Conservation (phyloP, 2,113 vertebrate species). For the Lophius piscatorius region DNA sequence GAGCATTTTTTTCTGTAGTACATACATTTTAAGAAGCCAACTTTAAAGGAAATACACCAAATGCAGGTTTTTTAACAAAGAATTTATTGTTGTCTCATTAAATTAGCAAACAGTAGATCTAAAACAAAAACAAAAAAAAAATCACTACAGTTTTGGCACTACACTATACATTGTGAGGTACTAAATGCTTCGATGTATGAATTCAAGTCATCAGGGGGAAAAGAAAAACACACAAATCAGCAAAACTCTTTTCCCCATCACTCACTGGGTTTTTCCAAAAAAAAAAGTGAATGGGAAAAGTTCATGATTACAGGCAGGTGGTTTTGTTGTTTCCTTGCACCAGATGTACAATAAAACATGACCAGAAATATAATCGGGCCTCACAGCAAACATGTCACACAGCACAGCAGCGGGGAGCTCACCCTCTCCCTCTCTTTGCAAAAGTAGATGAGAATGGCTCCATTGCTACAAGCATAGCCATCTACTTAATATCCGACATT, state of each 20-base stretch:
- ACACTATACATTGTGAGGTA: conserved; percentile 84
- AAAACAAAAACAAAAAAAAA: conserved; percentile 75
- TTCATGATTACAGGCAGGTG: conserved; percentile 39
- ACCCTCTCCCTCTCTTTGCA: conserved; percentile 58
- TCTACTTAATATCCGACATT: conserved; percentile 37
- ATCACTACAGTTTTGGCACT: conserved; percentile 88
- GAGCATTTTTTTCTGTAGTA: too few relatives aligned
- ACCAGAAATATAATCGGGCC: conserved; percentile 31
- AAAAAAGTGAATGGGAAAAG: conserved; percentile 25
- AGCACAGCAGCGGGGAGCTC: conserved; percentile 54
- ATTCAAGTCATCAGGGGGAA: conserved; percentile 63
- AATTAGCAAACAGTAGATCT: conserved; percentile 84
- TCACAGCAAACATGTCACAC: conserved; percentile 56
- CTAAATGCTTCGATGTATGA: conserved; percentile 65
- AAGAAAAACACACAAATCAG: conserved; percentile 36
- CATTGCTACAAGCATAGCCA: conserved; percentile 35
- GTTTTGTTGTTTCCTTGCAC: conserved; percentile 42
- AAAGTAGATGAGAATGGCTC: conserved; percentile 32
- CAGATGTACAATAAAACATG: conserved; percentile 23
- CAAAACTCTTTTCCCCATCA: conserved; percentile 25
- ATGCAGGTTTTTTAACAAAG: conserved; percentile 57
- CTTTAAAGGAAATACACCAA: not conserved
- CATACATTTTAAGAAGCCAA: not conserved
- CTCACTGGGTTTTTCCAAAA: conserved; percentile 40
- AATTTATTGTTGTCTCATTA: conserved; percentile 64